Evolutionary conservation across 2,797 vertebrate genomes (phyloP).

Genomic region (Argentina silus): DNA sequence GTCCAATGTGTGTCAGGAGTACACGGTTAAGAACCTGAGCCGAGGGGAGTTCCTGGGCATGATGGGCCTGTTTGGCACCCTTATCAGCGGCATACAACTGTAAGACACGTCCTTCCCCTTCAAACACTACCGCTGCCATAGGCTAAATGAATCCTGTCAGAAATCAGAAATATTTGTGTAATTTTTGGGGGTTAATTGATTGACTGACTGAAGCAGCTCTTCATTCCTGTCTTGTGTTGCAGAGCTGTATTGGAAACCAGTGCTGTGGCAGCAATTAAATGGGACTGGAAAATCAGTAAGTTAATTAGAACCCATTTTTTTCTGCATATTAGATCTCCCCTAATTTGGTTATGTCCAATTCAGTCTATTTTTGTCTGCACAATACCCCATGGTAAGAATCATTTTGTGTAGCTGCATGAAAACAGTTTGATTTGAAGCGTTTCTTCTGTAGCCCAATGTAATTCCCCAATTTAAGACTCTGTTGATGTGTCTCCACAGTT

Average conservation of each 20-base stretch:
- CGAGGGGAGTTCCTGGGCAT: conserved; percentile 94
- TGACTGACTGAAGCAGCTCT: neutral
- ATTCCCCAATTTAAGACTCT: neutral
- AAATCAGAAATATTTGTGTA: no score
- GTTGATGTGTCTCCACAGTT: conserved; percentile 63
- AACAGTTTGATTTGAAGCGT: neutral
- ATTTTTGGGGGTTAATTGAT: no score
- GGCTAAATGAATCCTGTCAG: neutral
- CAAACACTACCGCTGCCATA: neutral
- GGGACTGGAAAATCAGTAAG: conserved; percentile 86
- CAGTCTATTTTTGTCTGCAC: no score
- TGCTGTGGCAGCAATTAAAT: conserved; percentile 77
- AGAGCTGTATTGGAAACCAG: conserved; percentile 85
- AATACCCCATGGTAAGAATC: no score
- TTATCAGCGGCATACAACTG: conserved; percentile 93
- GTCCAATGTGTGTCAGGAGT: conserved; percentile 94
- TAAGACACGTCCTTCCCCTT: conserved; percentile 66
- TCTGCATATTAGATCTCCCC: neutral
- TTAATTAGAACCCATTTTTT: conserved; percentile 22
- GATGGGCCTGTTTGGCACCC: conserved; percentile 93
- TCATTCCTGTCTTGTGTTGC: conserved; percentile 36
- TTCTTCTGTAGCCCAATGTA: neutral
- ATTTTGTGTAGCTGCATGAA: neutral
- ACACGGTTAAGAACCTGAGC: conserved; percentile 95
- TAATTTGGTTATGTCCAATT: neutral